These are phyloP conservation scores for Thereva unica DNA, from an alignment of 2,888 invertebrate species.

Conservation along the genomic window DNA sequence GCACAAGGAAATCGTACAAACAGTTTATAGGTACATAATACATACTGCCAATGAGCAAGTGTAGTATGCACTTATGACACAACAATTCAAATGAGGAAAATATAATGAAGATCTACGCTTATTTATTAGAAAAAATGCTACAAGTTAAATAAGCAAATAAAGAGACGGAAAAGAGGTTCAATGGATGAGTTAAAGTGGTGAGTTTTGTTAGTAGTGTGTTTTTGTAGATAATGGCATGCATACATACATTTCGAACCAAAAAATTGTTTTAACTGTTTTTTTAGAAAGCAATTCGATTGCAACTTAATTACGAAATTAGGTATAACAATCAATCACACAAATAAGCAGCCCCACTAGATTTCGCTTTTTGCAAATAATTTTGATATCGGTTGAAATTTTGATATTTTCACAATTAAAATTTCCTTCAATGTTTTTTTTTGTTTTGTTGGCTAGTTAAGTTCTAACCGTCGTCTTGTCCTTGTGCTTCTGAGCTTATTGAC, in stretches of 20 bases:
- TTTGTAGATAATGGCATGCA: slow-evolving; percentile 40
- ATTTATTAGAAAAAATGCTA: neutral
- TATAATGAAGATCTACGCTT: neutral
- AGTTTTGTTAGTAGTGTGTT: slow-evolving; percentile 14
- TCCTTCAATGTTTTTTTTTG: slow-evolving; percentile 29
- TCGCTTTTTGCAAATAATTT: slow-evolving; percentile 25
- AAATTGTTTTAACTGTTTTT: slow-evolving; percentile 24
- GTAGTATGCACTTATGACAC: too few species aligned
- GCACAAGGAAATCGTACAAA: too few species aligned
- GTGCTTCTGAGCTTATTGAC: slow-evolving; percentile 57
- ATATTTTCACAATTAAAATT: slow-evolving; percentile 25
- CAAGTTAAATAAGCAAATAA: neutral
- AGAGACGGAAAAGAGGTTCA: neutral
- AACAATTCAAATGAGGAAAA: neutral
- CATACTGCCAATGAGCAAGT: too few species aligned
- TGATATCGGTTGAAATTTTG: slow-evolving; percentile 13
- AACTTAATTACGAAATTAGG: slow-evolving; percentile 39
- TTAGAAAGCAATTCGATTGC: slow-evolving; percentile 39
- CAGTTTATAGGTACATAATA: too few species aligned
- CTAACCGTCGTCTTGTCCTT: slow-evolving; percentile 63
- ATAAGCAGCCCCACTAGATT: slow-evolving; percentile 35
- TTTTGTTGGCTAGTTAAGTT: slow-evolving; percentile 38
- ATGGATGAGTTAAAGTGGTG: neutral
- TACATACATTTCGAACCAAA: slow-evolving; percentile 40
- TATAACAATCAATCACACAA: slow-evolving; percentile 40